A percentile compares a stretch with the other conserved stretches of the same genome.
phyloP scores from a whole-genome alignment of 2,113 vertebrate species.

The Antechinus stuartii region DNA sequence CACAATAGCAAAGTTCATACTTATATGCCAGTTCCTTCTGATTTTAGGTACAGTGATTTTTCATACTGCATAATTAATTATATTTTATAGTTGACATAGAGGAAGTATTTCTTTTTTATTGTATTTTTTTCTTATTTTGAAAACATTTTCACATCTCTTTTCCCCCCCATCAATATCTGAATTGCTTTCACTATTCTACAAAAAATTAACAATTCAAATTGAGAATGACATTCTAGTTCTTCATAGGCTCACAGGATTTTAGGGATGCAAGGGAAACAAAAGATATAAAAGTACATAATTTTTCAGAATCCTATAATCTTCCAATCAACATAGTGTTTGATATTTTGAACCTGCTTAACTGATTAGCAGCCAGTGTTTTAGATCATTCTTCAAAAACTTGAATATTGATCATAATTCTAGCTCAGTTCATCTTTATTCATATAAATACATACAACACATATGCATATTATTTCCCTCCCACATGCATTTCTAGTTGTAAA shows the following conservation, averaged over 20 bases:
- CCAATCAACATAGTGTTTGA: conserved; percentile 9
- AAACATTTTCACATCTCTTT: not conserved
- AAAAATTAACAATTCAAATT: not conserved
- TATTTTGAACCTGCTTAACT: not conserved
- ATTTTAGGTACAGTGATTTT: not conserved
- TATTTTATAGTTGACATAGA: not conserved
- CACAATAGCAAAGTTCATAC: not conserved
- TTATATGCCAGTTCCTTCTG: not conserved
- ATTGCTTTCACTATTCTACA: not conserved
- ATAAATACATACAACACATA: conserved; percentile 64
- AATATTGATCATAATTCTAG: conserved; percentile 3
- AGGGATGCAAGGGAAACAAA: not conserved
- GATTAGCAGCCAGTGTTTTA: not conserved
- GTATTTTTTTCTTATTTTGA: not conserved
- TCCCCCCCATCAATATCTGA: not conserved
- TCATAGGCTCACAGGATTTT: not conserved
- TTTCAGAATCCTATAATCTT: not conserved
- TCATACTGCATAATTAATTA: not conserved
- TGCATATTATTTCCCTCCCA: conserved; percentile 37
- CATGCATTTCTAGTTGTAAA: conserved; percentile 71
- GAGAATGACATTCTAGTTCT: conserved; percentile 36
- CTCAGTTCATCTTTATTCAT: conserved; percentile 60
- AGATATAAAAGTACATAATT: not conserved
- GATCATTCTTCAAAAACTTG: conserved; percentile 22
- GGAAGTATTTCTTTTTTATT: not conserved